Evolutionary conservation across 2,797 vertebrate species (phyloP), one percentile per base, ranked within the genome.

Genomic region (Syngnathus acus): DNA sequence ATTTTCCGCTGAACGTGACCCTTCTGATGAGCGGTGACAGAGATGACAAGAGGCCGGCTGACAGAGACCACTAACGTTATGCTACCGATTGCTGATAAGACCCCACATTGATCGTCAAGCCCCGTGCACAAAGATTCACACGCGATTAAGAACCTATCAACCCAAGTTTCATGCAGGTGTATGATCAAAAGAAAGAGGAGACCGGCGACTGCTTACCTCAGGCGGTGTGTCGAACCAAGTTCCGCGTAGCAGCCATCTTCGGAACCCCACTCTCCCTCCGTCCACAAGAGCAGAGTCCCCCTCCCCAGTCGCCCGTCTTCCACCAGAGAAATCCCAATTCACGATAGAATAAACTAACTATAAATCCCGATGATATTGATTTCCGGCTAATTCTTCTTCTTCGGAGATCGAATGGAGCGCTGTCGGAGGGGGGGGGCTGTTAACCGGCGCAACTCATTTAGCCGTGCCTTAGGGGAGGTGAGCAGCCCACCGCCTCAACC

Each of bases 181-280:
- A 64, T 55, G 14, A 45, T 47, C 37, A 40, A 32, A 64, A 14
- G 42, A 67, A 43, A 66, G 37, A 47, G 11, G 54, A 67, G 66
- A 65, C 68, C 69, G 62, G 67, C 62, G 57, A 17, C 64, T 21
- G 68, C 89, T 90, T 90, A 93, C 92, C 91, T 93, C 90, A 93
- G 91, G 89, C 87, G 81, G 88, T 78, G 85, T 82, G 85, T 91
- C 86, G 88, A 84, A 87, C 89, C 86, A 80, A 86, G 89, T 87
- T 87, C 85, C 89, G 84, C 82, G 88, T 78, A 88, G 89, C 88
- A 91, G 92, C 91, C 91, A 93, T 92, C 84, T 91, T 89, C 88
- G 84, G 87, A 89, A 85, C 81, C 81, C 83, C 83, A 74, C 74
- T 84, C 82, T 88, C 81, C 81, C 84, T 84, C 84, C 78, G 87